phyloP scores from a whole-genome alignment of 2,113 vertebrate genomes.

The Blennius ocellaris region DNA sequence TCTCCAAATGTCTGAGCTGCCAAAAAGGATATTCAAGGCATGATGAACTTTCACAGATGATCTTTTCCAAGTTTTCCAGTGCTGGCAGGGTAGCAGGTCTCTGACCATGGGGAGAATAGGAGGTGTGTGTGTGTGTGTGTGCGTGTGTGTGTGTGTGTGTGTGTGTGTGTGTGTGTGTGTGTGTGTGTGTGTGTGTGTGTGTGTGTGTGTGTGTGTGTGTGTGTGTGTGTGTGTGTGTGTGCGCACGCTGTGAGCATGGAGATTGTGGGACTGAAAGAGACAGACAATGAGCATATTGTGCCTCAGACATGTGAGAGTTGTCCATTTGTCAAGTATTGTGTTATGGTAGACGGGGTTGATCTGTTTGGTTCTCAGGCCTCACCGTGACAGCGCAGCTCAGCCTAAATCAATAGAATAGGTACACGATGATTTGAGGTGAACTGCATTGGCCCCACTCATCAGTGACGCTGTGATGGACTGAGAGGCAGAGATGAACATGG shows the following conservation, averaged over 20 bases:
- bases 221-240: slow-evolving; percentile 4
- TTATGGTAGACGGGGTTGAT: slow-evolving; percentile 24
- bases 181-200: too few species aligned
- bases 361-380: background rate
- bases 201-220: too few species aligned
- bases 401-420: slow-evolving; percentile 14
- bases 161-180: too few species aligned
- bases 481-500: too few species aligned
- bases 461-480: too few species aligned
- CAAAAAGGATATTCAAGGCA: slow-evolving; percentile 63
- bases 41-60: slow-evolving; percentile 65
- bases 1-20: slow-evolving; percentile 62
- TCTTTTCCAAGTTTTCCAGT: slow-evolving; percentile 64
- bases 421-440: slow-evolving; percentile 45
- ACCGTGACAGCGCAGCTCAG: slow-evolving; percentile 19
- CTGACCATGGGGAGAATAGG: slow-evolving; percentile 30
- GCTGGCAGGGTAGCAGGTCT: slow-evolving; percentile 59
- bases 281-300: slow-evolving; percentile 67
- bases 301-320: slow-evolving; percentile 41
- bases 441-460: slow-evolving; percentile 20
- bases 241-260: slow-evolving; percentile 18
- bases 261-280: slow-evolving; percentile 30
- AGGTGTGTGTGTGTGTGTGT: slow-evolving; percentile 31
- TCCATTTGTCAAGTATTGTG: slow-evolving; percentile 56
- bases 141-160: background rate